Percentiles rank a stretch among this genome's conserved stretches.
Evolutionary conservation across 2,888 invertebrate species (phyloP).

Genomic region (Hirudinaria manillensis): DNA sequence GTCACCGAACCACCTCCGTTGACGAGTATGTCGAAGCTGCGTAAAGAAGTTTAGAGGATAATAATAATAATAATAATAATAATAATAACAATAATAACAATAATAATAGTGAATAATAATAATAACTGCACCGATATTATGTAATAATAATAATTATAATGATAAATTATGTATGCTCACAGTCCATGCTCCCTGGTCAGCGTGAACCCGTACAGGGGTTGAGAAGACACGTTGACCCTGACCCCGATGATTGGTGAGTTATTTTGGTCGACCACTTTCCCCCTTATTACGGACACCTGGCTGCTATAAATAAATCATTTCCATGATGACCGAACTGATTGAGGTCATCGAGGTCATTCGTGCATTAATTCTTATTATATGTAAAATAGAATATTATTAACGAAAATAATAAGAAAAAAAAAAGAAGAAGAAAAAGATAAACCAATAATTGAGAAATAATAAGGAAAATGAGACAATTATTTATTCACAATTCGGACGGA

Average conservation of each 20-base stretch:
- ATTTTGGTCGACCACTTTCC: constrained; percentile 28
- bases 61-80: not conserved
- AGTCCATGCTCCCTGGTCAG: constrained; percentile 33
- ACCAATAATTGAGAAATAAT: too few relatives aligned
- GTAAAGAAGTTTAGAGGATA: not conserved
- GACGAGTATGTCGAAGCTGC: constrained; percentile 32
- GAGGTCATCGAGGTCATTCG: not conserved
- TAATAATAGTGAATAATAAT: not conserved
- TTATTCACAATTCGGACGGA: too few relatives aligned
- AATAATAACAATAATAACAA: not conserved
- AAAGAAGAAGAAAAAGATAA: too few relatives aligned
- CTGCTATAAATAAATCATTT: constrained; percentile 19
- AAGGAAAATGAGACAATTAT: too few relatives aligned
- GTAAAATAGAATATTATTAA: too few relatives aligned
- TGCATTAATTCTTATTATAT: not conserved
- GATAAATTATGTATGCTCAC: constrained; percentile 15
- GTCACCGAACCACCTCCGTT: constrained; percentile 31
- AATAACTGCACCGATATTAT: too few relatives aligned
- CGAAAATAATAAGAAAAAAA: too few relatives aligned
- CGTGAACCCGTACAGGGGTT: constrained; percentile 35
- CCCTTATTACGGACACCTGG: constrained; percentile 35
- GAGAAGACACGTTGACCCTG: constrained; percentile 25
- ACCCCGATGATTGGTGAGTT: constrained; percentile 29
- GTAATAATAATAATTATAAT: not conserved
- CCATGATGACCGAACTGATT: not conserved